Base-by-base conservation (phyloP, 30 jellyfish, hydroid and myxozoan genomes). In the Hydractinia echinata region DNA sequence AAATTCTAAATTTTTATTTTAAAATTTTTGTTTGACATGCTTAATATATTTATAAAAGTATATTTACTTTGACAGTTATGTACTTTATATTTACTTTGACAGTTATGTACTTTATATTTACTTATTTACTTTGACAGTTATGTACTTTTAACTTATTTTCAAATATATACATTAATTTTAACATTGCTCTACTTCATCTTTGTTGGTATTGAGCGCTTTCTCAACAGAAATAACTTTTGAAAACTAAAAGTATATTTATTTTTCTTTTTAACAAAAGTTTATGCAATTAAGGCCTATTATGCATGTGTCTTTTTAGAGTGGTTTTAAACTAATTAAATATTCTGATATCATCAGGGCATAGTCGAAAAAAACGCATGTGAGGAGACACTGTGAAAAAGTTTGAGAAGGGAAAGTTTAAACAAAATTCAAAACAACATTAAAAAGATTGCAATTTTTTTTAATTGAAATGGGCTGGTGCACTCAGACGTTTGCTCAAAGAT, bases 311-410 rank as follows among this genome's bases (percentile, higher is more conserved):
- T 64, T 64, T 8, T 64, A 13, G 39, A 64, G 19, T 7, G 74
- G 74, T 64, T 64, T 64, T 64, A 1, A 64, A 64, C 74, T 64
- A 6, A 64, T 64, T 64, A 64, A 64, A 64, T 64, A n/a, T 64
- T 64, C 74, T 64, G 74, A 13, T 51, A 6, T 64, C 74, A 64
- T 64, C 74, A 64, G 74, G 39, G 74, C 74, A 64, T 64, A 1
- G 19, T 51, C 4, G 51, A 64, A 44, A 64, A n/a, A n/a, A n/a
- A 4, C 39, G 19, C 8, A 7, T n/a, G 74, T 6, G 39, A 64
- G 39, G 39, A 64, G 4, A 64, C 18, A n/a, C 6, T 3, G 39
- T 64, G 6, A 7, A 64, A 64, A 13, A 44, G 39, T 64, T 30
- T 30, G 44, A 64, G 19, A 64, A 64, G 4, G 4, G 74, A 64